phyloP scores from a whole-genome alignment of 2,113 vertebrate species.

The Pimephales promelas region DNA sequence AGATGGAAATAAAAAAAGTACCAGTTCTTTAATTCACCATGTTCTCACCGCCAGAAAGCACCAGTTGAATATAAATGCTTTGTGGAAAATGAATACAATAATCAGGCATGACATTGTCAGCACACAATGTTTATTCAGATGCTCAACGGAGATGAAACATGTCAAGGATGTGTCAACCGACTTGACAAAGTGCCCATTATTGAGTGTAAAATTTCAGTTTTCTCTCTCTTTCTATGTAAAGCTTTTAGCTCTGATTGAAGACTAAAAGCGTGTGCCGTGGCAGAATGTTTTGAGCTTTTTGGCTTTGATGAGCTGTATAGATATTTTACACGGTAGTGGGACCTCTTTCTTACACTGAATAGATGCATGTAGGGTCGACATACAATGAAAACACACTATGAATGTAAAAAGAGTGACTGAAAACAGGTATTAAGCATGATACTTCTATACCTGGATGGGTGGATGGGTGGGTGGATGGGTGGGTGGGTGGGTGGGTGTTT shows the following conservation, averaged over 20 bases:
- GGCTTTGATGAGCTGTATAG: constrained; percentile 2
- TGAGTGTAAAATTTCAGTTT: background rate
- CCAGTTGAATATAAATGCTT: background rate
- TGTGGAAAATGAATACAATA: constrained; percentile 23
- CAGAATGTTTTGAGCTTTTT: background rate
- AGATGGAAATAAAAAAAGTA: background rate
- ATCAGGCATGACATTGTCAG: constrained; percentile 14
- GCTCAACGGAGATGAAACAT: constrained; percentile 22
- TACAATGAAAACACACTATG: background rate
- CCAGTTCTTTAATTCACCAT: background rate
- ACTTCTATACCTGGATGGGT: too few species aligned
- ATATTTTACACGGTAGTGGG: background rate
- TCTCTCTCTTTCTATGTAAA: constrained; percentile 13
- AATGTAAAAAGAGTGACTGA: background rate
- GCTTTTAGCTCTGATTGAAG: constrained; percentile 35
- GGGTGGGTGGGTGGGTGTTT: too few species aligned
- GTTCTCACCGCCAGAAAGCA: background rate
- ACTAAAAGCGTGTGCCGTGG: background rate
- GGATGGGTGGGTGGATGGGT: too few species aligned
- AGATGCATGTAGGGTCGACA: background rate
- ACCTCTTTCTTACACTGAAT: background rate
- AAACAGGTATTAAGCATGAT: background rate
- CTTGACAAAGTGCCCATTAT: constrained; percentile 21
- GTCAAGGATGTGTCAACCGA: constrained; percentile 11
- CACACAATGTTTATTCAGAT: constrained; percentile 38